A percentile compares a stretch with the other conserved stretches of the same genome.
phyloP scores from a whole-genome alignment of 2,888 invertebrate species.

The Artemia sp. region DNA sequence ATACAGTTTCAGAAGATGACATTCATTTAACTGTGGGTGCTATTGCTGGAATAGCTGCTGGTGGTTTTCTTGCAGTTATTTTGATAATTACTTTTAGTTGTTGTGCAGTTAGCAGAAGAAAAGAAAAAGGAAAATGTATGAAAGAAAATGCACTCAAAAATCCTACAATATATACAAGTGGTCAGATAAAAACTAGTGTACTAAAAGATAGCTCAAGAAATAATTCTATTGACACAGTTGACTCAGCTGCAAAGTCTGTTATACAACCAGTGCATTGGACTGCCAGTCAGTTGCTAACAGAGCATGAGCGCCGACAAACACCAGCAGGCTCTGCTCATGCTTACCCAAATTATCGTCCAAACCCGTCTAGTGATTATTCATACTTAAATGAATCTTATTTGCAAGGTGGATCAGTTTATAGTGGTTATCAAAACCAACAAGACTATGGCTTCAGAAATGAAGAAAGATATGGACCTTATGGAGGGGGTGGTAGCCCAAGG shows the following conservation, averaged over 20 bases:
- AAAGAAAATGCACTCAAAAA: background rate
- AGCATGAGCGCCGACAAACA: constrained; percentile 41
- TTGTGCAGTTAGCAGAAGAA: constrained; percentile 16
- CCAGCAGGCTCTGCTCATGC: constrained; percentile 30
- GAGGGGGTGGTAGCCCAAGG: constrained; percentile 13
- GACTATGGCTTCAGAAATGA: constrained; percentile 18
- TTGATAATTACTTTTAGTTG: constrained; percentile 22
- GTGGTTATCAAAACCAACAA: constrained; percentile 9
- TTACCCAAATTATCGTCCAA: constrained; percentile 23
- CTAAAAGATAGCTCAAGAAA: background rate
- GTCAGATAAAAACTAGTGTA: constrained; percentile 2
- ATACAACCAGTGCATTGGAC: constrained; percentile 42
- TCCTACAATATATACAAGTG: constrained; percentile 1
- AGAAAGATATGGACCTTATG: constrained; percentile 19
- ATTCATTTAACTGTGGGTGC: constrained; percentile 17
- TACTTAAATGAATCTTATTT: constrained; percentile 17
- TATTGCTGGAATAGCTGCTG: constrained; percentile 24
- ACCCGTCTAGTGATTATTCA: constrained; percentile 15
- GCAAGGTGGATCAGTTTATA: constrained; percentile 7
- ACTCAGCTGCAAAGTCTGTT: constrained; percentile 30
- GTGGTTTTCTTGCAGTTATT: constrained; percentile 23
- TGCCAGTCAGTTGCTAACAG: constrained; percentile 42
- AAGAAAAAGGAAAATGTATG: background rate
- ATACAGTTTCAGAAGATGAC: constrained; percentile 12
- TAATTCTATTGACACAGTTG: background rate